Percentiles rank a stretch among this genome's conserved stretches.
Conservation (phyloP, 2,888 invertebrate species). For the Drosophila rellima region DNA sequence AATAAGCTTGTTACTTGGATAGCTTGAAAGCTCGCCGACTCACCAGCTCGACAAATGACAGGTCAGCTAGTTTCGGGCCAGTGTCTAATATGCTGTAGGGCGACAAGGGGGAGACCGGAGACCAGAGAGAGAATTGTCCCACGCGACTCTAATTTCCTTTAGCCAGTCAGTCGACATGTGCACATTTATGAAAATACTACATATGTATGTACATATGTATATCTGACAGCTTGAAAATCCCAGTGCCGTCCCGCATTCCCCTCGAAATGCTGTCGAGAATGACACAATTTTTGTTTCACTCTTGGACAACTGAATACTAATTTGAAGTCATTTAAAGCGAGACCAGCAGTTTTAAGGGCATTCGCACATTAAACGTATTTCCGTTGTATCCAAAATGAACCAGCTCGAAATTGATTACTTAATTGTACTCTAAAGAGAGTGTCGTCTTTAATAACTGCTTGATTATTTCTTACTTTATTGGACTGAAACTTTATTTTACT, state of each 20-base stretch:
- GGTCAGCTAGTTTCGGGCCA: slow-evolving; percentile 62
- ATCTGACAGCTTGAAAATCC: slow-evolving; percentile 39
- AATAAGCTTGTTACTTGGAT: slow-evolving; percentile 46
- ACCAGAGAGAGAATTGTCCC: slow-evolving; percentile 59
- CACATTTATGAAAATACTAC: slow-evolving; percentile 4
- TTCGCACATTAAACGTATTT: slow-evolving; percentile 65
- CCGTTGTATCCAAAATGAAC: slow-evolving; percentile 29
- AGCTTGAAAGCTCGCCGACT: slow-evolving; percentile 10
- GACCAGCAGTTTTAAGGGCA: slow-evolving; percentile 68
- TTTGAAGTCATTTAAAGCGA: slow-evolving; percentile 41
- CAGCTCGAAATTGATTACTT: slow-evolving; percentile 8
- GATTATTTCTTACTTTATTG: slow-evolving; percentile 36
- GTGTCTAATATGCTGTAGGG: slow-evolving; percentile 10
- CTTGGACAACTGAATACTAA: slow-evolving; percentile 53
- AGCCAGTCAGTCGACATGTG: slow-evolving; percentile 28
- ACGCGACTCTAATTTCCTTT: slow-evolving; percentile 70
- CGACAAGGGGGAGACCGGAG: not conserved
- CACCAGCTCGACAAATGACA: slow-evolving; percentile 46
- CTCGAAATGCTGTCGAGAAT: slow-evolving; percentile 19
- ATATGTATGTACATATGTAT: slow-evolving; percentile 7
- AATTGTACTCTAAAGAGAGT: slow-evolving; percentile 1
- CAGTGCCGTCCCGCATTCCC: slow-evolving; percentile 35
- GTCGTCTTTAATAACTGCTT: slow-evolving; percentile 7
- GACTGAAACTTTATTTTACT: slow-evolving; percentile 77
- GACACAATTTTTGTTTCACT: slow-evolving; percentile 40